Percentiles rank a stretch among this genome's conserved stretches.
Conservation (phyloP, 2,113 vertebrate genomes). For the Equus przewalskii region DNA sequence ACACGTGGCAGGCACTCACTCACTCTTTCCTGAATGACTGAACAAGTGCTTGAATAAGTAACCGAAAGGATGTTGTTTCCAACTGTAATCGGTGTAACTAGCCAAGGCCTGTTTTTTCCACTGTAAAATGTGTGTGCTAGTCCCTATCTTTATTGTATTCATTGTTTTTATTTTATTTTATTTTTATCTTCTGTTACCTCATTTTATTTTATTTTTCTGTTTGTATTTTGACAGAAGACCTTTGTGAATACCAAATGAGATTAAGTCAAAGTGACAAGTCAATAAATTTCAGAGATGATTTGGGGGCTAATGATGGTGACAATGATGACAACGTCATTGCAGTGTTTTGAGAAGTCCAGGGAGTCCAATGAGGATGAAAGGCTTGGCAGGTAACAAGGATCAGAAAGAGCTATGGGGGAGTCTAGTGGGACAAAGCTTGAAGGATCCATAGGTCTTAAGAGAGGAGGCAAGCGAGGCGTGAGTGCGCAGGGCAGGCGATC, state of each 20-base stretch:
- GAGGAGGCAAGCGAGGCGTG: background rate
- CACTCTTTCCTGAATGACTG: background rate
- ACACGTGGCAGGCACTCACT: background rate
- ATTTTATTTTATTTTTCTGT: background rate
- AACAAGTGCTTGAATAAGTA: background rate
- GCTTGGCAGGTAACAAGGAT: fast-evolving
- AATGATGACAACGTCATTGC: background rate
- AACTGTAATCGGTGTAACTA: background rate
- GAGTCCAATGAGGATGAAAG: background rate
- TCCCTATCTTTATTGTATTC: background rate
- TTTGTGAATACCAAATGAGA: background rate
- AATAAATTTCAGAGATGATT: background rate
- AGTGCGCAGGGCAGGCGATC: background rate
- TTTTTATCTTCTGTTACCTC: background rate
- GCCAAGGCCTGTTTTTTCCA: background rate
- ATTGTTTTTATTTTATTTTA: background rate
- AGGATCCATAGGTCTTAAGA: background rate
- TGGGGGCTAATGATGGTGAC: background rate
- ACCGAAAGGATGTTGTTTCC: background rate
- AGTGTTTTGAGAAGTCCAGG: background rate
- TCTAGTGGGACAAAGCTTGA: background rate
- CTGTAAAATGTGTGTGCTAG: background rate
- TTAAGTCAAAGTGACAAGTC: background rate
- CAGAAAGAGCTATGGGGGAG: background rate
- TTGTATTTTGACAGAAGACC: background rate